A percentile compares a stretch with the other conserved stretches of the same genome.
These are phyloP conservation scores for Noctuana brunneofusca DNA, from an alignment of 2,888 invertebrate genomes.

Conservation along the genomic window DNA sequence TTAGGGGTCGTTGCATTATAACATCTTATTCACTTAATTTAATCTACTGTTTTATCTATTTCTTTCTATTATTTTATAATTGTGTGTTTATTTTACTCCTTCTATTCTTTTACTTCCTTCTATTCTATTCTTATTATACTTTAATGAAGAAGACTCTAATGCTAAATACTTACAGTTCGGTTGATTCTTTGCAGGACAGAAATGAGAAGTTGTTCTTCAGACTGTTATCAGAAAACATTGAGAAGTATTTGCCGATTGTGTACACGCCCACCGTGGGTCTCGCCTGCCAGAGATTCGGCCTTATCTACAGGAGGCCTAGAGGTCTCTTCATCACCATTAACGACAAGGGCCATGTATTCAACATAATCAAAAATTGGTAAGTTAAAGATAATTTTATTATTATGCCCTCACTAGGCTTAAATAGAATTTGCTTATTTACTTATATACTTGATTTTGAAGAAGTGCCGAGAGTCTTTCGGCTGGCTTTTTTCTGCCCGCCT, in stretches of 20 bases:
- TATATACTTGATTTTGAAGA: too few species aligned
- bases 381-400: conserved; percentile 47
- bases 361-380: conserved; percentile 96
- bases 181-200: conserved; percentile 87
- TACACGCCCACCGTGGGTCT: conserved; percentile 99
- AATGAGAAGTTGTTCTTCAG: conserved; percentile 98
- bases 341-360: conserved; percentile 95
- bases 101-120: not conserved
- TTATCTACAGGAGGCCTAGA: conserved; percentile 96
- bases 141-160: not conserved
- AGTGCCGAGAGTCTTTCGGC: too few species aligned
- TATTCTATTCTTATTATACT: too few species aligned
- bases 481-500: too few species aligned
- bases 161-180: conserved; percentile 45
- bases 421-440: too few species aligned
- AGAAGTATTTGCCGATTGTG: conserved; percentile 97
- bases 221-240: conserved; percentile 94
- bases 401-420: too few species aligned
- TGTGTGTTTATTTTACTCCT: not conserved
- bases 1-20: too few species aligned
- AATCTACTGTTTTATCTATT: too few species aligned
- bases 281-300: conserved; percentile 98
- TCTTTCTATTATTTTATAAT: too few species aligned
- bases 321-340: conserved; percentile 98
- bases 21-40: too few species aligned